Conservation (phyloP, 1,140 invertebrate species). For the Leptinotarsa undecemlineata region DNA sequence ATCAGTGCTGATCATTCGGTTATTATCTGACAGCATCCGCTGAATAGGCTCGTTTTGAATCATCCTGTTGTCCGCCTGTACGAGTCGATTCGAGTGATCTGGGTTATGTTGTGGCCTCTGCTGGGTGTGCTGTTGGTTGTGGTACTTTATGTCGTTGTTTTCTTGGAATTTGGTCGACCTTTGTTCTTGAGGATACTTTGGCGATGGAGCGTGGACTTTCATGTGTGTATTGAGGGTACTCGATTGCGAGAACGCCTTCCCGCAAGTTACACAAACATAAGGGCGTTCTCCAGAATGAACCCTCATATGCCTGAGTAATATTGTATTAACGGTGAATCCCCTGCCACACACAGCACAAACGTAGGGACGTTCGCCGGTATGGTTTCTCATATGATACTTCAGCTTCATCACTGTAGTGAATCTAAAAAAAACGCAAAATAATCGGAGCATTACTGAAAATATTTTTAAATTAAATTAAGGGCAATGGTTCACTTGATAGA, state of each 20-base stretch:
- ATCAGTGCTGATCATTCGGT: constrained; percentile 42
- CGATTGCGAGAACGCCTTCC: constrained; percentile 57
- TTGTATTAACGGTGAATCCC: constrained; percentile 60
- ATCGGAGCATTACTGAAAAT: neutral
- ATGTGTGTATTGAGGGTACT: constrained; percentile 54
- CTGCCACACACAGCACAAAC: constrained; percentile 66
- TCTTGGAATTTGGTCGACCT: constrained; percentile 33
- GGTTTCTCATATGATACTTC: constrained; percentile 65
- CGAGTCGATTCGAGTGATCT: constrained; percentile 28
- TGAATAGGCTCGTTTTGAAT: constrained; percentile 33
- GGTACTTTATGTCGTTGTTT: constrained; percentile 21
- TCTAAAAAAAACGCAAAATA: constrained; percentile 35
- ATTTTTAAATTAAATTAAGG: too few species aligned
- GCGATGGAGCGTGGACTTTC: constrained; percentile 49
- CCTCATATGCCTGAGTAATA: constrained; percentile 53
- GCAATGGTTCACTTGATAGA: too few species aligned
- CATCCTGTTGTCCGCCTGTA: constrained; percentile 38
- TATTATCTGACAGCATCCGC: constrained; percentile 44
- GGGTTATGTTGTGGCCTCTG: constrained; percentile 33
- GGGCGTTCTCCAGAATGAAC: constrained; percentile 64
- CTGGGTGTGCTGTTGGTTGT: constrained; percentile 34
- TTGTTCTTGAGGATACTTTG: constrained; percentile 46
- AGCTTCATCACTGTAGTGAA: constrained; percentile 57
- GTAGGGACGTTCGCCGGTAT: constrained; percentile 67
- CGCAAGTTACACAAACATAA: constrained; percentile 62